Evolutionary conservation across 2,113 vertebrate species (phyloP), one percentile per base, ranked within the genome.

Genomic region (Delphinapterus leucas): DNA sequence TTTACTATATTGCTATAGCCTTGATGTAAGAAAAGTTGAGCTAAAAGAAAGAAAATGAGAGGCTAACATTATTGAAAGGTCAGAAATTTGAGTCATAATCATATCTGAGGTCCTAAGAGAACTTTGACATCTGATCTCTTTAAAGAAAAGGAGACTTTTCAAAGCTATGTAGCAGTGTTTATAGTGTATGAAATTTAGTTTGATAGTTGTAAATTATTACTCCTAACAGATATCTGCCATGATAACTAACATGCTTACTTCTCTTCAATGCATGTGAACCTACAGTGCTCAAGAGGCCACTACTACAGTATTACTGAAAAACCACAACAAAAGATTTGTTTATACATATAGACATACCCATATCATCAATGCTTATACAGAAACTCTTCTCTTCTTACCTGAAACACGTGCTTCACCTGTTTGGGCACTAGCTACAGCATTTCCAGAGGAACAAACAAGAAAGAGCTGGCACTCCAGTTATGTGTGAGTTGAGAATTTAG

Each of bases 241-340:
- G 71, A 58, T 80, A 90, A 94, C 17, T 73, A 87, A 61, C 63
- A 73, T 83, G 20, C 86, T 80, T 80, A n/a, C 21, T 94, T 96
- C 95, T 96, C 91, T 96, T 97, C 85, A 96, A 80, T 93, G 95
- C 95, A 97, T 95, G 96, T 94, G 47, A 88, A 88, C 73, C 85
- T 86, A 60, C 26, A 83, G 7, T 81, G 44, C 76, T 90, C n/a
- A 76, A 85, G 96, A 94, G 80, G 86, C 53, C 58, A 93, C 18
- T 5, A 55, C 14, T 31, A 73, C 25, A 92, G 33, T 79, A 67
- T 73, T 91, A 55, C 53, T 86, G n/a, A 44, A 25, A 83, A 76
- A 88, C 83, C 81, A 79, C 8, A 63, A 63, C 26, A 13, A 79
- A 55, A 33, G 12, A 58, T 93, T 93, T 95, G 63, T 80, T 1